Evolutionary conservation across 2,113 vertebrate genomes (phyloP), one percentile per base, ranked within the genome.

Genomic region (Nansenia antarctica): DNA sequence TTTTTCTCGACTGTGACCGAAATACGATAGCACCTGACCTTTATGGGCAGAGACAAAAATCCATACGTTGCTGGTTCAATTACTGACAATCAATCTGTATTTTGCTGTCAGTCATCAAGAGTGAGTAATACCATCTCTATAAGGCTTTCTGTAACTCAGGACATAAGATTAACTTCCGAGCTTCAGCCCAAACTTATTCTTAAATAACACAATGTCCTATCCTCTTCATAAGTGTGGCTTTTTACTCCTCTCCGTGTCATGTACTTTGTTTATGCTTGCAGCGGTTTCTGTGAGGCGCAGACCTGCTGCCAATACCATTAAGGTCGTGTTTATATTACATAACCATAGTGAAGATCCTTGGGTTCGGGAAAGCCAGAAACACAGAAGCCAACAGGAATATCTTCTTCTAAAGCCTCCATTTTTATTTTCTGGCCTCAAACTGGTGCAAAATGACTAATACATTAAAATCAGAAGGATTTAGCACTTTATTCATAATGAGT

Each of bases 11-110:
- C 31, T 26, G 18, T 60, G 70, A 63, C 70, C 57, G 49, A 69
- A 72, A 70, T 18, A 52, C 65, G 76, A 81, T 74, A 74, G 20
- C 59, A 77, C 72, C 59, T 79, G 62, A 54, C 68, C 72, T 74
- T 69, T 72, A 47, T 59, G 69, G 27, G 55, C 64, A n/a, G n/a
- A 47, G 31, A 72, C 68, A 72, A 30, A 69, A 65, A 75, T 64
- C 64, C 20, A 73, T 15, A 58, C 37, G 32, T 29, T 64, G 32
- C n/a, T 55, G 62, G 65, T 70, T 78, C 32, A 81, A 67, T 79
- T 85, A 85, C 74, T 74, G 70, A 67, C 69, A 82, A 80, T 82
- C 77, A 68, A 80, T 85, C 64, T 55, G 70, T 30, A 57, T 76
- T 82, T 73, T 76, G 42, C 65, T 57, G 15, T 72, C 64, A 42